Evolutionary conservation across 2,888 invertebrate species (phyloP).

Genomic region (Euclidia mi): DNA sequence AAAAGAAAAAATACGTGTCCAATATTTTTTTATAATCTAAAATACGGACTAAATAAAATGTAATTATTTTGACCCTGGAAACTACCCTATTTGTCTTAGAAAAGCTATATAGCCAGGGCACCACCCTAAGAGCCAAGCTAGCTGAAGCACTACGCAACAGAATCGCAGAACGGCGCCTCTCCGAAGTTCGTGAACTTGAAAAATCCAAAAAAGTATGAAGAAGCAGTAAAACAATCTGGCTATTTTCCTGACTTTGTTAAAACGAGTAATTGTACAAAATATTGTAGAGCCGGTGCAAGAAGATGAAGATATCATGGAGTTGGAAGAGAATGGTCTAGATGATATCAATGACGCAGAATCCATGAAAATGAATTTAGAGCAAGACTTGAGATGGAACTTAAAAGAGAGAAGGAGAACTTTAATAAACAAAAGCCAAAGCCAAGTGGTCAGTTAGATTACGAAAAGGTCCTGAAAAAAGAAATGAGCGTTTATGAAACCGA

Average conservation of each 20-base stretch:
- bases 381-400: too few species aligned
- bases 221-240: constrained; percentile 6
- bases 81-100: too few species aligned
- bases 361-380: constrained; percentile 28
- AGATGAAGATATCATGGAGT: constrained; percentile 21
- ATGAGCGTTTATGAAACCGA: too few species aligned
- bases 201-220: constrained; percentile 12
- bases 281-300: constrained; percentile 23
- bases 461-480: too few species aligned
- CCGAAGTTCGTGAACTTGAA: constrained; percentile 7
- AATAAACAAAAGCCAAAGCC: too few species aligned
- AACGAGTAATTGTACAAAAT: constrained; percentile 14
- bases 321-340: constrained; percentile 18
- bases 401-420: too few species aligned
- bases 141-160: constrained; percentile 18
- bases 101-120: neutral
- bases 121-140: constrained; percentile 12
- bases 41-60: too few species aligned
- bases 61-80: too few species aligned
- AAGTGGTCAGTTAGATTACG: constrained; percentile 24
- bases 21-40: too few species aligned
- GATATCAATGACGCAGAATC: too few species aligned
- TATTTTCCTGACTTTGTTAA: neutral
- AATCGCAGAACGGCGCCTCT: constrained; percentile 8
- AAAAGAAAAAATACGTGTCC: too few species aligned